Percentiles rank a stretch among this genome's conserved stretches.
Evolutionary conservation across 2,113 vertebrate species (phyloP).

Genomic region (Lamprologus ornatipinnis): DNA sequence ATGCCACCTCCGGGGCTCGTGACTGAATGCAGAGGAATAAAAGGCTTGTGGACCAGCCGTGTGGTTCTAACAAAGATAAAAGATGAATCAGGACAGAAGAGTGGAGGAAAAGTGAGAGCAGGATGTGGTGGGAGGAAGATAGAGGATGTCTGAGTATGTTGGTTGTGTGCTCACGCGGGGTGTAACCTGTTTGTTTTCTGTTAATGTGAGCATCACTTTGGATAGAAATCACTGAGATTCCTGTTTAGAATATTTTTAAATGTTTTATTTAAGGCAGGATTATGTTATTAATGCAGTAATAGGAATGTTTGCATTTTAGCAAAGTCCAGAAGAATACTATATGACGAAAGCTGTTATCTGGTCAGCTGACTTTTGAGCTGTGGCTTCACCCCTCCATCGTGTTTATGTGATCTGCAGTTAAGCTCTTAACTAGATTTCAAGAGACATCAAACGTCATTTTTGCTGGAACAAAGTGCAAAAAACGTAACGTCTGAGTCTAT

Average conservation of each 20-base stretch:
- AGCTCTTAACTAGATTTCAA: constrained; percentile 53
- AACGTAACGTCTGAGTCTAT: constrained; percentile 21
- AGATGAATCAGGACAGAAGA: neutral
- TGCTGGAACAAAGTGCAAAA: neutral
- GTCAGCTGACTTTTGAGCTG: constrained; percentile 24
- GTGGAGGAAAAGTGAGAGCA: neutral
- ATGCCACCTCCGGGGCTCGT: neutral
- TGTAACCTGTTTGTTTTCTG: neutral
- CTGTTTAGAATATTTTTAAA: neutral
- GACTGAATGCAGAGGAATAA: neutral
- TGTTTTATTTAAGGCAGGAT: neutral
- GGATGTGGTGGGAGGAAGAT: neutral
- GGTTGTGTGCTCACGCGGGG: neutral
- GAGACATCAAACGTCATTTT: constrained; percentile 33
- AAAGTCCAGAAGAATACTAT: neutral
- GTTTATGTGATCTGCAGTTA: constrained; percentile 41
- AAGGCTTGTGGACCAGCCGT: neutral
- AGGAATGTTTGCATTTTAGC: neutral
- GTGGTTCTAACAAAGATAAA: neutral
- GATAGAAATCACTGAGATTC: neutral
- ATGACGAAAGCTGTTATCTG: constrained; percentile 1
- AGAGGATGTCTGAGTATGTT: neutral
- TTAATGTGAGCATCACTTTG: neutral
- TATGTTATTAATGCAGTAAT: neutral
- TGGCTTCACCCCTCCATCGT: constrained; percentile 23